phyloP scores from a whole-genome alignment of 2,888 invertebrate genomes.

The Platynereis dumerilii region DNA sequence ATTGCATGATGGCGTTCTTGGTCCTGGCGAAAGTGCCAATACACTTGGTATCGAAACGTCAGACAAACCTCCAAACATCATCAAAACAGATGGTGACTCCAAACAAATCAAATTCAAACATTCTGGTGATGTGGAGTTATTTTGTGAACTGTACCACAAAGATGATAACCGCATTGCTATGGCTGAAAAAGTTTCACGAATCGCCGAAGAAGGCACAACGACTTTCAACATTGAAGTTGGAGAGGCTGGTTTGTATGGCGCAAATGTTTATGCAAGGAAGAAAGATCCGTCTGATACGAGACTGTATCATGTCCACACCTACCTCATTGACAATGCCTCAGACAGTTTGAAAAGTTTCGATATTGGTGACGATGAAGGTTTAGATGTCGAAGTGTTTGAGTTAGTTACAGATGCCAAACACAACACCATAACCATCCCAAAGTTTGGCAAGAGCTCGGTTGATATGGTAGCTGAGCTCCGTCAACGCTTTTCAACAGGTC shows the following conservation, averaged over 20 bases:
- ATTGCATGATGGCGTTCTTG: slow-evolving; percentile 47
- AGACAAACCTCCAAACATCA: slow-evolving; percentile 42
- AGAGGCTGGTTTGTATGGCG: slow-evolving; percentile 51
- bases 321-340: slow-evolving; percentile 14
- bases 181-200: slow-evolving; percentile 41
- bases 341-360: not conserved
- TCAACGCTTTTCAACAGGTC: slow-evolving; percentile 50
- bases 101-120: slow-evolving; percentile 46
- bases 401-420: too few relatives aligned
- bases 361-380: not conserved
- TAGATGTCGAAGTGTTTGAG: not conserved
- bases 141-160: slow-evolving; percentile 52
- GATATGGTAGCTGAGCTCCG: slow-evolving; percentile 44
- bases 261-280: slow-evolving; percentile 54
- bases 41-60: slow-evolving; percentile 47
- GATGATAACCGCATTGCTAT: slow-evolving; percentile 42
- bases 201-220: slow-evolving; percentile 45
- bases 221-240: slow-evolving; percentile 53
- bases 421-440: not conserved
- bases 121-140: slow-evolving; percentile 47
- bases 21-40: slow-evolving; percentile 42
- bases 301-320: slow-evolving; percentile 31
- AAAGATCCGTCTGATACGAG: slow-evolving; percentile 34
- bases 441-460: slow-evolving; percentile 6
- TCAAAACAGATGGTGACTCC: slow-evolving; percentile 45